phyloP scores from a whole-genome alignment of 2,888 invertebrate species.

The Tipula confusa region DNA sequence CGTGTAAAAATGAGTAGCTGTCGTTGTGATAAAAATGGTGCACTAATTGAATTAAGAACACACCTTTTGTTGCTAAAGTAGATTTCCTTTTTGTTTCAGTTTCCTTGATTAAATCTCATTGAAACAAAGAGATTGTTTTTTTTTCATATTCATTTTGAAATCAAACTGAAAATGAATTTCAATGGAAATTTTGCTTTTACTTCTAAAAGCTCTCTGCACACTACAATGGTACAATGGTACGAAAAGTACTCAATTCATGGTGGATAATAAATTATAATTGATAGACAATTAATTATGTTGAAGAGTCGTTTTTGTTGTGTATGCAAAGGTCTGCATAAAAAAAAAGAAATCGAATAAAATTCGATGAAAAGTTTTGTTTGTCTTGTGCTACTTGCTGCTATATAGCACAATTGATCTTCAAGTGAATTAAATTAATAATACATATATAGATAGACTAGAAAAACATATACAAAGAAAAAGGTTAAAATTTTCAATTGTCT shows the following conservation, averaged over 20 bases:
- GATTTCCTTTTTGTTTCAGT: neutral
- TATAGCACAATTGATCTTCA: neutral
- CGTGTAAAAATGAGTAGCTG: neutral
- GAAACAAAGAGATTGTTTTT: neutral
- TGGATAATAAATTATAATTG: neutral
- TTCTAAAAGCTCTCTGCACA: neutral
- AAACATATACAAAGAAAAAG: neutral
- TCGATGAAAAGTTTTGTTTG: neutral
- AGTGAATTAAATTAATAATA: neutral
- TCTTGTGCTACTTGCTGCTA: neutral
- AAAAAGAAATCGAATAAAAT: neutral
- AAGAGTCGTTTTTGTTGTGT: neutral
- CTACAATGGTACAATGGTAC: neutral
- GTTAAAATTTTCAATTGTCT: slow-evolving; percentile 25
- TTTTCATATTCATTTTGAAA: neutral
- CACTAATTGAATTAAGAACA: too few species aligned
- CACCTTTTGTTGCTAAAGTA: neutral
- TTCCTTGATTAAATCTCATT: neutral
- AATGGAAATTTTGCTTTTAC: neutral
- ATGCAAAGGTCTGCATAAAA: neutral
- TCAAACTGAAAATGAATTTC: neutral
- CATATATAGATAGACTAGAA: neutral
- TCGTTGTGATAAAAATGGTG: too few species aligned
- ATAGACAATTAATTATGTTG: slow-evolving; percentile 6
- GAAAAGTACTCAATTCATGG: neutral